Evolutionary conservation across 2,113 vertebrate genomes (phyloP).

Genomic region (Paracyprichromis sp.): DNA sequence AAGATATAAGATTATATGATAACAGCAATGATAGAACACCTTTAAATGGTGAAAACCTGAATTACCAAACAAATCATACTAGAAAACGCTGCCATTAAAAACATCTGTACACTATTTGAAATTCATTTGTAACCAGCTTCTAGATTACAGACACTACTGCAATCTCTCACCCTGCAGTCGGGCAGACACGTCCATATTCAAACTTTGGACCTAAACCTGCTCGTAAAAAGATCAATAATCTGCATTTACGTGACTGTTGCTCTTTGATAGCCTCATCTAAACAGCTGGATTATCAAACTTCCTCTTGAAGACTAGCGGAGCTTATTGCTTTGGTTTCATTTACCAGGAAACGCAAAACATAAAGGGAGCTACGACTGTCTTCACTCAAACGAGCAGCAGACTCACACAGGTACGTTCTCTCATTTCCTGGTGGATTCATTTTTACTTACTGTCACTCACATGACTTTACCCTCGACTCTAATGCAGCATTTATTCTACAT

Average conservation of each 20-base stretch:
- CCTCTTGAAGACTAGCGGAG: fast-evolving
- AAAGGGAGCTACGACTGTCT: fast-evolving
- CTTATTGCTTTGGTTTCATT: fast-evolving
- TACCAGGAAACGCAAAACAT: not conserved
- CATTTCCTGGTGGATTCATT: not conserved
- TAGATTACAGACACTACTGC: not conserved
- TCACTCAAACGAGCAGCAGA: not conserved
- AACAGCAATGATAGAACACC: not conserved
- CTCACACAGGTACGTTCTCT: not conserved
- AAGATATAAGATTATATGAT: not conserved
- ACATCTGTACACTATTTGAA: not conserved
- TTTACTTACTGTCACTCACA: not conserved
- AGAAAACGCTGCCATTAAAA: not conserved
- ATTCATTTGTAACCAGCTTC: not conserved
- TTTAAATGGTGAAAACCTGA: not conserved
- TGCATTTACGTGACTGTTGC: fast-evolving
- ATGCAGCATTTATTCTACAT: not conserved
- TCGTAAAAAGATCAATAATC: not conserved
- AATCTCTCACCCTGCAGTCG: not conserved
- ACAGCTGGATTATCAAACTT: not conserved
- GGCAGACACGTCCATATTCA: not conserved
- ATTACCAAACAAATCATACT: not conserved
- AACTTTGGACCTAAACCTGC: not conserved
- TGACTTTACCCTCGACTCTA: fast-evolving
- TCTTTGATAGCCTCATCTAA: not conserved